phyloP scores from a whole-genome alignment of 2,888 invertebrate species.

The Cantharis flavilabris region DNA sequence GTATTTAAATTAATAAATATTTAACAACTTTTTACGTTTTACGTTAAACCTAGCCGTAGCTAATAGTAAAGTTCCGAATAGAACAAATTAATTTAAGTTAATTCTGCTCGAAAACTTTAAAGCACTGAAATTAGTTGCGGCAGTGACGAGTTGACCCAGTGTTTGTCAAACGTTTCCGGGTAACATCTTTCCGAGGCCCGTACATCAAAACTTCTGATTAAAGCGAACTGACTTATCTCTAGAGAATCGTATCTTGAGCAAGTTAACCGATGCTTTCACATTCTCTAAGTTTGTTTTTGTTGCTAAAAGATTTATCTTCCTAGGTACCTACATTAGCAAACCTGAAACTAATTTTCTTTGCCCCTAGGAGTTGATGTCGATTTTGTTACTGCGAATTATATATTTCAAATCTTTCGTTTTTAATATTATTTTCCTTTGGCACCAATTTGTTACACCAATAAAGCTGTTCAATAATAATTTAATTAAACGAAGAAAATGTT shows the following conservation, averaged over 20 bases:
- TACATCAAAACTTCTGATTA: constrained; percentile 35
- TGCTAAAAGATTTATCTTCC: constrained; percentile 8
- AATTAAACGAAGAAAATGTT: not conserved
- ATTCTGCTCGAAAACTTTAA: not conserved
- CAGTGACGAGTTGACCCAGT: constrained; percentile 30
- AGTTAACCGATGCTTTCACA: constrained; percentile 13
- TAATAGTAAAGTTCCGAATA: not conserved
- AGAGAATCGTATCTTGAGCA: constrained; percentile 17
- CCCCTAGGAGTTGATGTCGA: not conserved
- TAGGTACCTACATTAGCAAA: constrained; percentile 4
- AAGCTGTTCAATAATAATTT: not conserved
- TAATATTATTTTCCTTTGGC: no score
- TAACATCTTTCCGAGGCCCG: constrained; percentile 30
- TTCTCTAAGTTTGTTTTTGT: constrained; percentile 16
- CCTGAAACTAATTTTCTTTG: constrained; percentile 9
- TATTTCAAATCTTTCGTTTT: no score
- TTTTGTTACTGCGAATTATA: not conserved
- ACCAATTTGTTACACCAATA: not conserved
- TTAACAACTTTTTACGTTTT: not conserved
- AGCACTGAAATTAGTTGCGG: constrained; percentile 17
- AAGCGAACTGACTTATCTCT: constrained; percentile 31
- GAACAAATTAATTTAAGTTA: not conserved
- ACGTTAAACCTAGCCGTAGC: not conserved
- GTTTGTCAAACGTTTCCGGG: constrained; percentile 25
- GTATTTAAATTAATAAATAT: not conserved